These are phyloP conservation scores for Agapornis canus DNA, from an alignment of 2,797 vertebrate genomes.

Conservation along the genomic window DNA sequence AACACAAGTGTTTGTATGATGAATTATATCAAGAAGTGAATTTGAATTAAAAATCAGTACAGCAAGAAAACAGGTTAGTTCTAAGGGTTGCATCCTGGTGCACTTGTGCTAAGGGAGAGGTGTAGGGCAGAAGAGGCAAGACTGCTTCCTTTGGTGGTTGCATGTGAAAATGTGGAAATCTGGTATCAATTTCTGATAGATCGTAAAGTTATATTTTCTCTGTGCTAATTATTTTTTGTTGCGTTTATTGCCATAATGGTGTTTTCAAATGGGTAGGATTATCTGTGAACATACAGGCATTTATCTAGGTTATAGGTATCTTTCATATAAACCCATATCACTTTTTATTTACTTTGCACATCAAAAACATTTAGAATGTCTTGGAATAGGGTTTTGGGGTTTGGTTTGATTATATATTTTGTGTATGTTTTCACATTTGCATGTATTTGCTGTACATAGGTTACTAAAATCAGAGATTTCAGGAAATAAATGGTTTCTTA, in stretches of 20 bases:
- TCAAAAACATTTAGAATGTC: background rate
- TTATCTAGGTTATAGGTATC: background rate
- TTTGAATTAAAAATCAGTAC: background rate
- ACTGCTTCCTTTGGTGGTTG: background rate
- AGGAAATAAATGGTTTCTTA: background rate
- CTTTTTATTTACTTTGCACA: background rate
- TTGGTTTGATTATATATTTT: background rate
- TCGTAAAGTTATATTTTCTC: background rate
- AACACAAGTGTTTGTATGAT: background rate
- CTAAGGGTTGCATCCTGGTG: background rate
- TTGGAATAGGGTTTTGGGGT: background rate
- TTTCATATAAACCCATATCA: fast-evolving
- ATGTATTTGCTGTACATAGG: background rate
- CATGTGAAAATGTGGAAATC: background rate
- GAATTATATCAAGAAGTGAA: background rate
- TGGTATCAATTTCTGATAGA: fast-evolving
- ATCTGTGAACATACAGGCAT: background rate
- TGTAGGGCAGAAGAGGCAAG: background rate
- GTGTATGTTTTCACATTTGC: background rate
- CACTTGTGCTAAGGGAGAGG: background rate
- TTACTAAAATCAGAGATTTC: background rate
- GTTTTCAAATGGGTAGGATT: background rate
- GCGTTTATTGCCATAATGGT: background rate
- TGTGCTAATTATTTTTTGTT: background rate
- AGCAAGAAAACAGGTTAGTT: background rate